Evolutionary conservation across 2,113 vertebrate species (phyloP), one percentile per base, ranked within the genome.

Genomic region (Pseudopodoces humilis): DNA sequence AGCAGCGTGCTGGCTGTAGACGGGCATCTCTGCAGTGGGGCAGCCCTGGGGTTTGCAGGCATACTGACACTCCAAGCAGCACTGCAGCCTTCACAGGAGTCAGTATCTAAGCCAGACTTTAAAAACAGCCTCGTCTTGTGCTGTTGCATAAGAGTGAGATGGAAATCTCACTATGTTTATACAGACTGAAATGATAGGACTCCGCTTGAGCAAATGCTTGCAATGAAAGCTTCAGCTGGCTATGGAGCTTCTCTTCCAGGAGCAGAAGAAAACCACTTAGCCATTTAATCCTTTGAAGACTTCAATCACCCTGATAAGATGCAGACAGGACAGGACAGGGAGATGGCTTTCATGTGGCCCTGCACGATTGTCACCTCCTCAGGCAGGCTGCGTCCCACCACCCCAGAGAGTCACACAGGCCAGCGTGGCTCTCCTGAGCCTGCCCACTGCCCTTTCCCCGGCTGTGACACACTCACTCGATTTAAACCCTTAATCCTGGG

Each of bases 401-500:
- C 46, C 70, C 49, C 68, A 60, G 46, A 58, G 23, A 77, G 35
- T n/a, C 35, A 7, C 2, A 2, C 47, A 60, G 75, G 46, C 81
- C 75, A 94, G 69, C 9, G 0, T 19, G 44, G 37, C 69, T 91
- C 69, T 91, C 70, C 10, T 6, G 18, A 53, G 82, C 41, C 71
- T 68, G 43, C 25, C 49, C 65, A 28, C 62, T 43, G 43, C 64
- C 68, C 67, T 83, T 56, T 58, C 62, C 39, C 52, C 14, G 2
- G 11, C 63, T 79, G 41, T 35, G 50, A 78, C 59, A 75, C 43
- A 79, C 56, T 47, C 64, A 46, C 63, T 92, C 4, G 33, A 62
- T 90, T 95, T 93, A 90, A 96, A 76, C 30, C 50, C 25, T 88
- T 80, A 86, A 70, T 86, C 67, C 50, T 22, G 72, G 30, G 30